These are phyloP conservation scores for Desmodus rotundus DNA, from an alignment of 2,113 vertebrate genomes.

Conservation along the genomic window DNA sequence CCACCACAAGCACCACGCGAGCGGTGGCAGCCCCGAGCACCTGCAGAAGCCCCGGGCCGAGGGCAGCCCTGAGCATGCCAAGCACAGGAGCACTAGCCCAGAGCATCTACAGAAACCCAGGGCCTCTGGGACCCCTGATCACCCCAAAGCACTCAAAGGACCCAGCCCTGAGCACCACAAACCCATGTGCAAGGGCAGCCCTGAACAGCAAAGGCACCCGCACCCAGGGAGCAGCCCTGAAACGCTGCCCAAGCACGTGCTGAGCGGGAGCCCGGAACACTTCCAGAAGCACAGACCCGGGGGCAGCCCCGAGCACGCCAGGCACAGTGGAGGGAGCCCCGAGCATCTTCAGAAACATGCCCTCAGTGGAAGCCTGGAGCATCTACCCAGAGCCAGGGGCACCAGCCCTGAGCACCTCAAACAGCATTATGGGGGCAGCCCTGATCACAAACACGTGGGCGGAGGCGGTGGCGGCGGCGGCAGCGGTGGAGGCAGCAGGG, in stretches of 20 bases:
- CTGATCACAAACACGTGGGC: conserved; percentile 86
- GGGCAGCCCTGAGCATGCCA: conserved; percentile 86
- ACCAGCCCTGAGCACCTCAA: conserved; percentile 91
- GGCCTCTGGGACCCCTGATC: conserved; percentile 83
- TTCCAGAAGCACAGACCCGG: conserved; percentile 88
- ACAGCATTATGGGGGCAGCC: conserved; percentile 85
- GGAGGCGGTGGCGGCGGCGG: conserved; percentile 65
- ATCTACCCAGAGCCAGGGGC: conserved; percentile 88
- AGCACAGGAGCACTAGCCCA: conserved; percentile 87
- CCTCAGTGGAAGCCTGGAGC: conserved; percentile 86
- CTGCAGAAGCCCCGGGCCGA: conserved; percentile 85
- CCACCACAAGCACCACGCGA: conserved; percentile 81
- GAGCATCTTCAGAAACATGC: conserved; percentile 87
- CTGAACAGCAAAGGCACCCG: conserved; percentile 82
- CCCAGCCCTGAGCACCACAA: conserved; percentile 89
- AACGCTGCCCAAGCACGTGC: conserved; percentile 83
- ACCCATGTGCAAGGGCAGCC: conserved; percentile 81
- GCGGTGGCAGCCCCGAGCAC: conserved; percentile 84
- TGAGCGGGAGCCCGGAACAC: conserved; percentile 87
- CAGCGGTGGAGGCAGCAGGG: conserved; percentile 81
- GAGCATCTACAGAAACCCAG: conserved; percentile 87
- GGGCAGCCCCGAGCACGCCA: conserved; percentile 84
- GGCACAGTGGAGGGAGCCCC: conserved; percentile 82
- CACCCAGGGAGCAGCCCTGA: conserved; percentile 82
- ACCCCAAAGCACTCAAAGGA: conserved; percentile 84